phyloP scores from a whole-genome alignment of 2,113 vertebrate species.

The Lamprologus tigripictilis region DNA sequence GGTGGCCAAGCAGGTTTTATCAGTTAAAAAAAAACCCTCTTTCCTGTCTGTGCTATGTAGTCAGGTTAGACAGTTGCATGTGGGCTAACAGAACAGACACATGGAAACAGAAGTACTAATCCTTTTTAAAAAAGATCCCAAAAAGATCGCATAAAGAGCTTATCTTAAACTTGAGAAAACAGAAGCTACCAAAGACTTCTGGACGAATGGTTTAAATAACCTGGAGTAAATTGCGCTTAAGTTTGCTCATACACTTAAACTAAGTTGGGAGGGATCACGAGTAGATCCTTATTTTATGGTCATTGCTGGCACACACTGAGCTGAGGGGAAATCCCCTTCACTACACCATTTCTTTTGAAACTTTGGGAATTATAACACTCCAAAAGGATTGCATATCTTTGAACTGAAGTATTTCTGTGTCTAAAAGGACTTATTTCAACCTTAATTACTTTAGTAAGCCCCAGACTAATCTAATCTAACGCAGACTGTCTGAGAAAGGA shows the following conservation, averaged over 20 bases:
- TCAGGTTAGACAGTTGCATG: not conserved
- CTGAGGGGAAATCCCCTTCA: slow-evolving; percentile 4
- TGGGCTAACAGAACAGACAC: not conserved
- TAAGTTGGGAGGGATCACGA: not conserved
- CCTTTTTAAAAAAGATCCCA: not conserved
- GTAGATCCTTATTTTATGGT: not conserved
- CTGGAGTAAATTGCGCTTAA: not conserved
- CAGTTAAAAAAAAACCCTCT: rapidly evolving
- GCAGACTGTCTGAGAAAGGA: not conserved
- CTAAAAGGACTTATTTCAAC: not conserved
- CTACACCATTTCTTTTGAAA: slow-evolving; percentile 8
- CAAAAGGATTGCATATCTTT: slow-evolving; percentile 10
- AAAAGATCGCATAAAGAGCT: not conserved
- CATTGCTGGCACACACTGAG: not conserved
- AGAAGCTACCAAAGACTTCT: not conserved
- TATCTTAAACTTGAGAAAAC: not conserved
- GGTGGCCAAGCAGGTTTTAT: not conserved
- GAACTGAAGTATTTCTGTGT: slow-evolving; percentile 3
- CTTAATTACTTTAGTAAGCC: slow-evolving; percentile 18
- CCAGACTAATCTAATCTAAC: slow-evolving; percentile 1
- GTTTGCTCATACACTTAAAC: not conserved
- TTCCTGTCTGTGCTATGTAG: not conserved
- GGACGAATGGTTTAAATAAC: not conserved
- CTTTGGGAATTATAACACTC: not conserved
- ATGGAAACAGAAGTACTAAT: not conserved